Evolutionary conservation across 2,113 vertebrate genomes (phyloP), one percentile per base, ranked within the genome.

Genomic region (Ploceus nigricollis): DNA sequence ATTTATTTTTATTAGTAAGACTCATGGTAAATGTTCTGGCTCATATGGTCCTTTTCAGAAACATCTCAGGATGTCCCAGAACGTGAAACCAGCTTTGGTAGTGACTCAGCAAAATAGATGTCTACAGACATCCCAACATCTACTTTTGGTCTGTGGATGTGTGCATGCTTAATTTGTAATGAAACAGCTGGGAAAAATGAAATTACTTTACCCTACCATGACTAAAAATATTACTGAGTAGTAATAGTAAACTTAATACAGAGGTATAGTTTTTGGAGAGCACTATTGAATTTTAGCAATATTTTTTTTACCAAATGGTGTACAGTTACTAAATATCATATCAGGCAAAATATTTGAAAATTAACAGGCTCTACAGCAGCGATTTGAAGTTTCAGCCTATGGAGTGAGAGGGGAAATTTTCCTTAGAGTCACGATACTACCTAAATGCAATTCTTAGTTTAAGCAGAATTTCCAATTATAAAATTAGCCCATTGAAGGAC

Each of bases 1-100:
- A 95, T 90, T 97, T 93, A 91, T 92, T 96, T 94, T 94, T 93
- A 94, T 93, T 97, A 79, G 37, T 88, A 96, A 85, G 68, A 71
- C 61, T 92, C 71, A 90, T 66, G 44, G 89, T 89, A 94, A 94
- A 91, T 82, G 39, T 93, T 97, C 88, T 95, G 73, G 88, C n/a
- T 87, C 44, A 47, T 87, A 65, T 64, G 92, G 64, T 82, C 86
- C 82, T 94, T 97, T 96, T 78, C 91, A 96, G 95, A 96, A 93
- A 89, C 37, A 89, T 45, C 39, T 76, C 81, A 89, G 66, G 64
- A 90, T 70, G 61, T 30, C 79, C 65, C 92, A 87, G 69, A 95
- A 94, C 72, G 54, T 31, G 37, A 91, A 80, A 83, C 33, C 23
- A 93, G 28, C 24, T 81, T 85, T 88, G 25, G 50, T 48, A 78